These are phyloP conservation scores for Tricholauxania praeusta DNA, from an alignment of 2,888 invertebrate species.

Conservation along the genomic window DNA sequence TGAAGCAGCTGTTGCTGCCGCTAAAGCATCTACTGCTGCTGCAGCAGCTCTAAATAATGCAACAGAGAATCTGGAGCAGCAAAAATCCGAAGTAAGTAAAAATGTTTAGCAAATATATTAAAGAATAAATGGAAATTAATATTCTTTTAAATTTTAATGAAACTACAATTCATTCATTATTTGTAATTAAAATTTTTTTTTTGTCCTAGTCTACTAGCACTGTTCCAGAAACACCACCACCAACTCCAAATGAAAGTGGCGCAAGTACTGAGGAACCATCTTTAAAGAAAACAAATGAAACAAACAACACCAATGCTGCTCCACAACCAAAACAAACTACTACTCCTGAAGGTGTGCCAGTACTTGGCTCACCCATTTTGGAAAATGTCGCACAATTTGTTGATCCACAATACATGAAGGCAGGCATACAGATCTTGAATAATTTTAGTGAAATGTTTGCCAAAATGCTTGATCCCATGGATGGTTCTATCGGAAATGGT, in stretches of 20 bases:
- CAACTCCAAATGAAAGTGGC: conserved; percentile 19
- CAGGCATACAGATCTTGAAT: conserved; percentile 64
- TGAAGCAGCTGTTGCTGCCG: conserved; percentile 43
- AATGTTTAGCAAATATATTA: background rate
- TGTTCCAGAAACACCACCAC: conserved; percentile 22
- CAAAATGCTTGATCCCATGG: conserved; percentile 64
- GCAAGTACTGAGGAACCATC: conserved; percentile 3
- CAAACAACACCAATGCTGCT: conserved; percentile 10
- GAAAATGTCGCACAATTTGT: conserved; percentile 57
- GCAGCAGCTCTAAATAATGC: conserved; percentile 33
- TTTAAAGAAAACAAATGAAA: background rate
- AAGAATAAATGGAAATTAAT: background rate
- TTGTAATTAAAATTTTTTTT: background rate
- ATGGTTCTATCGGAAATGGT: conserved; percentile 38
- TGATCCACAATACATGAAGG: conserved; percentile 62
- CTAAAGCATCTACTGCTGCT: conserved; percentile 34
- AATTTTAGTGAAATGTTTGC: conserved; percentile 66
- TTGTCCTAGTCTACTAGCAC: background rate
- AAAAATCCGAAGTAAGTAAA: conserved; percentile 26
- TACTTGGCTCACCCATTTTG: conserved; percentile 47
- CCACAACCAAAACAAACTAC: conserved; percentile 3
- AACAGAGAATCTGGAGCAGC: background rate
- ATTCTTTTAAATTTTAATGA: too few species aligned
- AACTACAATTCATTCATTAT: too few species aligned
- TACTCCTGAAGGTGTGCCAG: conserved; percentile 42